Evolutionary conservation across 1,140 invertebrate species (phyloP).

Genomic region (Phocides pigmalion): DNA sequence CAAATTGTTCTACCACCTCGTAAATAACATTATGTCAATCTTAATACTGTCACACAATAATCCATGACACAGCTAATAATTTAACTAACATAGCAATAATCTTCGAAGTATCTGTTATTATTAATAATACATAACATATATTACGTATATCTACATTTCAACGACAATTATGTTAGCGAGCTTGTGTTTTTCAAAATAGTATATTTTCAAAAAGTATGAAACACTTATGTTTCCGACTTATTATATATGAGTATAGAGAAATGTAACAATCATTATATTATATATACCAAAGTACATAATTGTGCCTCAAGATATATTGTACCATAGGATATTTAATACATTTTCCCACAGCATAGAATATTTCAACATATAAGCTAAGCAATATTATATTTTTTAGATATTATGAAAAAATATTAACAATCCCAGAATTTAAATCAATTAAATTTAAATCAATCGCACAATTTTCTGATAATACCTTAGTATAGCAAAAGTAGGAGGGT

Average conservation of each 20-base stretch:
- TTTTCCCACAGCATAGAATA: too few relatives aligned
- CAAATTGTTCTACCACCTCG: too few relatives aligned
- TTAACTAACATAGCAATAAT: not conserved
- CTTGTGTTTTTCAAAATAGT: not conserved
- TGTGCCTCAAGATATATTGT: not conserved
- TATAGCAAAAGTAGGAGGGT: too few relatives aligned
- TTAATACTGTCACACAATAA: conserved; percentile 4
- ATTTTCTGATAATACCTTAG: too few relatives aligned
- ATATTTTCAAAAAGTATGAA: not conserved
- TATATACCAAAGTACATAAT: too few relatives aligned
- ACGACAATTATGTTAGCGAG: not conserved
- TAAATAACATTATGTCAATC: not conserved
- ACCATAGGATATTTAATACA: not conserved
- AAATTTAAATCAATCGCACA: too few relatives aligned
- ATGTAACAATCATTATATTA: not conserved
- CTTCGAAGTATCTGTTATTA: conserved; percentile 3
- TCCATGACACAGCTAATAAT: not conserved
- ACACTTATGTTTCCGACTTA: too few relatives aligned
- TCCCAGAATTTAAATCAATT: too few relatives aligned
- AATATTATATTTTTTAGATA: too few relatives aligned
- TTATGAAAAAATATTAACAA: too few relatives aligned
- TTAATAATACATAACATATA: conserved; percentile 12
- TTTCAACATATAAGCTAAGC: too few relatives aligned
- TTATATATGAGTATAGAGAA: too few relatives aligned
- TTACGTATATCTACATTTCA: conserved; percentile 7